Evolutionary conservation across 2,797 vertebrate species (phyloP).

Genomic region (Megalops cyprinoides): DNA sequence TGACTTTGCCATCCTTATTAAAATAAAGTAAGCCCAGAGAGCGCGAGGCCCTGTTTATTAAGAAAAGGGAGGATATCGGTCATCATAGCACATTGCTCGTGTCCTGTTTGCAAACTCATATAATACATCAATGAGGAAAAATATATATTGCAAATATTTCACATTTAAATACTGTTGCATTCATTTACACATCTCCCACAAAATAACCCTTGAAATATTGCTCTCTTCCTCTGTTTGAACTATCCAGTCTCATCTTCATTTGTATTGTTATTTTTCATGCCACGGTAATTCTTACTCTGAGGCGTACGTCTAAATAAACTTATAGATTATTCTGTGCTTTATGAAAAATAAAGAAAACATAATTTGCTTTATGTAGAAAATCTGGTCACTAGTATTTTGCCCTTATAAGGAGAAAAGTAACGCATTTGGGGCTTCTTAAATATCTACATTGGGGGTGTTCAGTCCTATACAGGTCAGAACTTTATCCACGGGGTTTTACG

Average conservation of each 20-base stretch:
- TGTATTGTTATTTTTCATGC: too few species aligned
- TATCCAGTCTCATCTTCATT: too few species aligned
- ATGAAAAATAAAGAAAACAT: too few species aligned
- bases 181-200: too few species aligned
- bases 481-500: background rate
- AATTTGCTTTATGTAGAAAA: too few species aligned
- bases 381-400: too few species aligned
- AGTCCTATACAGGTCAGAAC: background rate
- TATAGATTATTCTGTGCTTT: too few species aligned
- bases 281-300: too few species aligned
- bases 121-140: background rate
- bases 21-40: background rate
- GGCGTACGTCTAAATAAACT: too few species aligned
- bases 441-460: background rate
- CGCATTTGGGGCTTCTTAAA: background rate
- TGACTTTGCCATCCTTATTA: background rate
- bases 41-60: background rate
- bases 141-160: background rate
- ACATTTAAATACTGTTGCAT: too few species aligned
- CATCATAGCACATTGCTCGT: background rate
- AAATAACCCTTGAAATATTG: too few species aligned
- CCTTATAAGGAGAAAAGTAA: background rate
- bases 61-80: background rate
- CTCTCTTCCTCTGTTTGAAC: too few species aligned
- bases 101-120: background rate